Base-by-base conservation (phyloP, 2,797 vertebrate genomes). In the Erpetoichthys calabaricus region DNA sequence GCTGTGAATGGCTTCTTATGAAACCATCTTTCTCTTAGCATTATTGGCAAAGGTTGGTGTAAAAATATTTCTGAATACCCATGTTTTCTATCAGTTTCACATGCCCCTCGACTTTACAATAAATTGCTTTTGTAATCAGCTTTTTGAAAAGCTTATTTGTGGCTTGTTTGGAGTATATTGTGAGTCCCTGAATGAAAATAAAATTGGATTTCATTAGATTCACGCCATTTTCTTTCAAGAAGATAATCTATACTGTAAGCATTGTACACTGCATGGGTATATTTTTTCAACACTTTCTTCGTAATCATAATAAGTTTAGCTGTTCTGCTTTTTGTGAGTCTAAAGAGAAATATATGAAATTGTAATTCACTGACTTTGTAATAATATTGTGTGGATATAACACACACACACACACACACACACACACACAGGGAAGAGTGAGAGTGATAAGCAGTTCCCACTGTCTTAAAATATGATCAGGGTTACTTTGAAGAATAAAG, bases 81-180 rank as follows among this genome's bases (percentile, higher is more conserved):
- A 67, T 50, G 64, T 67, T 70, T 73, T 72, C 70, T 77, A 73
- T 80, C 74, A 83, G 81, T 80, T 79, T 71, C 73, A 67, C 69
- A 74, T 66, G 76, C 76, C 74, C 73, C 81, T 80, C 75, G 75
- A 79, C 78, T 83, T 76, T 75, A 75, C 80, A 83, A 84, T 85
- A 85, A 83, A 86, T 86, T 83, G 83, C 77, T 82, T 84, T 74
- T 70, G 80, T 87, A 87, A 86, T 86, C 82, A 85, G 80, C 80
- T 86, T 88, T 86, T 81, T 83, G 79, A 83, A 86, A 86, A 83
- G 79, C 79, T 82, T 86, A 85, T 88, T 86, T 84, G 85, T 78
- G 74, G 82, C 79, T 84, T 85, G 80, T 85, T 83, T 79, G 84
- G 78, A 80, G 78, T 86, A 82, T 82, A 85, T 85, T 85, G 80